A percentile compares a stretch with the other conserved stretches of the same genome.
phyloP scores from a whole-genome alignment of 2,888 invertebrate genomes.

The Noctua janthe region DNA sequence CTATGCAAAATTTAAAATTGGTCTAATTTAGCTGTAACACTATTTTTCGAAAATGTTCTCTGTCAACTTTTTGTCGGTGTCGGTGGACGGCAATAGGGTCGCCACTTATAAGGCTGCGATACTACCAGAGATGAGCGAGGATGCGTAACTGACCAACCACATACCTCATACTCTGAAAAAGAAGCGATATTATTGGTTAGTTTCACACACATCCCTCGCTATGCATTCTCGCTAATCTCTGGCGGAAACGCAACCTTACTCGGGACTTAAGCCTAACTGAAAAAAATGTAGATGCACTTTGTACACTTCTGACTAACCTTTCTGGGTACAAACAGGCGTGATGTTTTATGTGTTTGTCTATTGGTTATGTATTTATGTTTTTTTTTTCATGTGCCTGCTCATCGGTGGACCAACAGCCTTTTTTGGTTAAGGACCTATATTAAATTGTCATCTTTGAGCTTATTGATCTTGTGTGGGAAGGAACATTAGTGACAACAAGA shows the following conservation, averaged over 20 bases:
- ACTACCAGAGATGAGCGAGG: too few relatives aligned
- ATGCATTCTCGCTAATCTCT: too few relatives aligned
- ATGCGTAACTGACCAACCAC: too few relatives aligned
- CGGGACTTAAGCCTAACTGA: neutral
- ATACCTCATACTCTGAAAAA: too few relatives aligned
- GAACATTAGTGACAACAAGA: neutral
- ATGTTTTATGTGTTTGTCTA: neutral
- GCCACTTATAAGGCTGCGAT: too few relatives aligned
- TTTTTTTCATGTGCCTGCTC: conserved; percentile 8
- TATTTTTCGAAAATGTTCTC: too few relatives aligned
- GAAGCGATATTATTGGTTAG: too few relatives aligned
- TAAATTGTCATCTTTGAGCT: neutral
- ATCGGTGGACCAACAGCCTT: neutral
- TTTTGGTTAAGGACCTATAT: neutral
- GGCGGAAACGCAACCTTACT: neutral
- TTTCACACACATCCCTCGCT: too few relatives aligned
- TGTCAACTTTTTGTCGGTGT: too few relatives aligned
- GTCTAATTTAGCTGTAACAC: too few relatives aligned
- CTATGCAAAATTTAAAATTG: too few relatives aligned
- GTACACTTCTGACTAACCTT: neutral
- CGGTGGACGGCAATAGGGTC: neutral
- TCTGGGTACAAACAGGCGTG: neutral
- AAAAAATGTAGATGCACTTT: neutral
- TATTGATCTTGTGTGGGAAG: neutral
- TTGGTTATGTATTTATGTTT: neutral